phyloP scores from a whole-genome alignment of 2,113 vertebrate genomes.

The Oxygymnocypris stewartii region DNA sequence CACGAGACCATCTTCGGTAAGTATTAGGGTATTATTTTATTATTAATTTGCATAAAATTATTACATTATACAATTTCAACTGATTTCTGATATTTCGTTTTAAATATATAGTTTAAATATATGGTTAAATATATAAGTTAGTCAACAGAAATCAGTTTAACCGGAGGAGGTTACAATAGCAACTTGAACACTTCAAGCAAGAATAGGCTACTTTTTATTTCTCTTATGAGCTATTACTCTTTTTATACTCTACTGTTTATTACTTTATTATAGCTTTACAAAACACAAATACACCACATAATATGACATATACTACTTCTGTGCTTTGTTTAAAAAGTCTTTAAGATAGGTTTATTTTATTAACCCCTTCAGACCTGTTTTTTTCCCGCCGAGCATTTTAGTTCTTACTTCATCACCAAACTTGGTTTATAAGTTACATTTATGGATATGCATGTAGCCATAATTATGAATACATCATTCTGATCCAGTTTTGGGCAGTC shows the following conservation, averaged over 20 bases:
- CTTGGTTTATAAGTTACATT: background rate
- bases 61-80: background rate
- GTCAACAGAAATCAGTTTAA: background rate
- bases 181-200: background rate
- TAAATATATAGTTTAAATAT: no score
- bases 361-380: background rate
- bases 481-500: background rate
- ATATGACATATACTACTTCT: background rate
- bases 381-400: background rate
- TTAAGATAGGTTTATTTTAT: background rate
- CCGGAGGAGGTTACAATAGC: background rate
- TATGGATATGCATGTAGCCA: background rate
- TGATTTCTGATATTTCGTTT: background rate
- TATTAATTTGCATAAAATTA: background rate
- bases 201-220: background rate
- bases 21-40: slow-evolving; percentile 22
- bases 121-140: background rate
- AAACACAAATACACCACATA: background rate
- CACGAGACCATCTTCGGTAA: slow-evolving; percentile 77
- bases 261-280: background rate
- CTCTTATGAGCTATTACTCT: background rate
- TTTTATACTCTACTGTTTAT: background rate
- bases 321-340: background rate
- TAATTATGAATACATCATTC: background rate
- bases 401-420: background rate